Evolutionary conservation across 2,113 vertebrate genomes (phyloP), one percentile per base, ranked within the genome.

Genomic region (Mormyrus iriodes): DNA sequence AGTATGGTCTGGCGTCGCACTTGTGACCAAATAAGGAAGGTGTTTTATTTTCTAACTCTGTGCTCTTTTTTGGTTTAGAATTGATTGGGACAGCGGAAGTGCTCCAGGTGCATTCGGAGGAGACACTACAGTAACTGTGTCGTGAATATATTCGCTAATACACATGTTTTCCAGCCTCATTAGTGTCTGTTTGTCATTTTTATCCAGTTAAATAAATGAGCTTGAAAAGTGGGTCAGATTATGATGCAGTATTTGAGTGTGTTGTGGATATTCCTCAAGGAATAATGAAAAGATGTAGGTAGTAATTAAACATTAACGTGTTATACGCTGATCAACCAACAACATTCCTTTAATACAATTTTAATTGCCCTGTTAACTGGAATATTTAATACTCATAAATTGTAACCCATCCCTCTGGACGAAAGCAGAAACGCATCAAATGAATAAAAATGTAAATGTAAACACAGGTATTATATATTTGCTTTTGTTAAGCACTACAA

Each of bases 31-130:
- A 61, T 10, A 17, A n/a, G 12, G 21, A 61, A 19, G 42, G 4
- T 10, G 8, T 35, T 73, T 13, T 89, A 19, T 61, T 86, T n/a
- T 90, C 86, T 90, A 17, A 61, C 24, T 51, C 48, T 15, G 7
- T 53, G 19, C 35, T 51, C 7, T 15, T 89, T 17, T 88, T 21
- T 73, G n/a, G 27, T 92, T n/a, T 93, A 94, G 95, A 92, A 86
- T 91, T 42, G 55, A 89, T 95, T 17, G 95, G 95, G 58, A 93
- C 91, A 24, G 94, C 95, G 49, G 94, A 96, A 89, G 94, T 96
- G 49, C 94, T 96, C 76, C 93, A 91, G 86, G 48, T 96, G 89
- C 91, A 89, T 7, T 2, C 61, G 17, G 91, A 2, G 17, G 42
- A 88, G 12, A 7, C 73, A 52, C 39, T 83, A 84, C 49, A 58